Conservation (phyloP, 2,888 invertebrate genomes). For the Danaus chrysippus region DNA sequence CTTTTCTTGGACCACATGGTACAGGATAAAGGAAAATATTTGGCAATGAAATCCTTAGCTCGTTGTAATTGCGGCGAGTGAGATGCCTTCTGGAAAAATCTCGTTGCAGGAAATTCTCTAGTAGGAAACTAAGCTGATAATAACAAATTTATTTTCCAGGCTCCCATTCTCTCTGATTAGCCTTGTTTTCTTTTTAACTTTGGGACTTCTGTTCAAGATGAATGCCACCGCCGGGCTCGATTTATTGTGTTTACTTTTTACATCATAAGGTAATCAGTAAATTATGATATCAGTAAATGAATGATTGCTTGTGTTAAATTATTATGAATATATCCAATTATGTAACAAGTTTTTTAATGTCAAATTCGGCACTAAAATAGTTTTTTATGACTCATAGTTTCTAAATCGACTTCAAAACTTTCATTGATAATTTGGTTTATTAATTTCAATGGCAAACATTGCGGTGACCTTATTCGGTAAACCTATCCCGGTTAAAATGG, state of each 20-base stretch:
- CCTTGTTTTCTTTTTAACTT: conserved; percentile 29
- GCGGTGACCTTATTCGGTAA: conserved; percentile 30
- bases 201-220: conserved; percentile 12
- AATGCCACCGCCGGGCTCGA: not conserved
- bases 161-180: conserved; percentile 26
- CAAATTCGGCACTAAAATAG: too few relatives aligned
- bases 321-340: not conserved
- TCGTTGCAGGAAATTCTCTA: conserved; percentile 32
- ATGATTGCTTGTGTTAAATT: not conserved
- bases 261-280: not conserved
- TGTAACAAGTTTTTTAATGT: not conserved
- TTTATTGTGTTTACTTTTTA: not conserved
- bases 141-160: conserved; percentile 34
- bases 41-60: conserved; percentile 69
- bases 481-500: conserved; percentile 29
- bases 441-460: conserved; percentile 31
- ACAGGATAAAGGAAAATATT: conserved; percentile 69
- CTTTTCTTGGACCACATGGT: conserved; percentile 36
- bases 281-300: not conserved
- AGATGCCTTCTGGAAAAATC: conserved; percentile 31
- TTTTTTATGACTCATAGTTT: not conserved
- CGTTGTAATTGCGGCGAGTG: conserved; percentile 58
- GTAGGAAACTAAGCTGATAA: conserved; percentile 34
- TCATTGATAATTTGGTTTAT: conserved; percentile 25
- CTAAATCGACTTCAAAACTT: conserved; percentile 20